Percentiles rank a stretch among this genome's conserved stretches.
These are phyloP conservation scores for Anguilla obscura DNA, from an alignment of 2,797 vertebrate species.

Conservation along the genomic window DNA sequence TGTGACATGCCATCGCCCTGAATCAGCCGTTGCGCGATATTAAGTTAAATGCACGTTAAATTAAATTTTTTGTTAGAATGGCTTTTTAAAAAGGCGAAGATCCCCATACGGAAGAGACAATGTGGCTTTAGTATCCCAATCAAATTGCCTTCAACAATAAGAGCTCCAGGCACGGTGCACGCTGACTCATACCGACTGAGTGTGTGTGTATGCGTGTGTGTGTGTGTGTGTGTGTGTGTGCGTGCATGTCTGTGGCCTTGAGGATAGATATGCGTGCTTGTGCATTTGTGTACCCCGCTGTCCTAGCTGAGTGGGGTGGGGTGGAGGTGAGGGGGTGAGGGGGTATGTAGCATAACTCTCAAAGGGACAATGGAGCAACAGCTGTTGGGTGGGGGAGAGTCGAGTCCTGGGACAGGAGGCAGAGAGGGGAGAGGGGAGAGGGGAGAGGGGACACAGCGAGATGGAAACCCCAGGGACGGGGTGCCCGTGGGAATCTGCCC, in stretches of 20 bases:
- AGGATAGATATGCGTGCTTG: neutral
- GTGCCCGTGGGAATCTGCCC: constrained; percentile 18
- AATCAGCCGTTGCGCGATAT: neutral
- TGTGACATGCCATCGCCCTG: neutral
- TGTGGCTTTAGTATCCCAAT: neutral
- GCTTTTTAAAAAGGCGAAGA: neutral
- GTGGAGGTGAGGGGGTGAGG: neutral
- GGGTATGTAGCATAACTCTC: neutral
- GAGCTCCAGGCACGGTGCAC: neutral
- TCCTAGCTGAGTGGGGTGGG: neutral
- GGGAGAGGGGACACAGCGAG: neutral
- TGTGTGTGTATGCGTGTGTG: neutral
- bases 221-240: neutral
- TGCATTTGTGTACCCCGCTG: neutral
- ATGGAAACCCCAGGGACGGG: neutral
- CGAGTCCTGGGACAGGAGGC: neutral
- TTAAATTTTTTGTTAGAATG: neutral
- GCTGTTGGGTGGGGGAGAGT: constrained; percentile 3
- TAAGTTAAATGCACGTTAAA: neutral
- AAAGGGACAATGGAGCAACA: constrained; percentile 21
- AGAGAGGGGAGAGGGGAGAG: no score
- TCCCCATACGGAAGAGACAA: neutral
- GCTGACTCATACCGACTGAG: neutral
- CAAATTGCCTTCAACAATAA: no score
- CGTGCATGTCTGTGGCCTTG: neutral